These are phyloP conservation scores for Arnoldichthys spilopterus DNA, from an alignment of 2,797 vertebrate species.

Conservation along the genomic window DNA sequence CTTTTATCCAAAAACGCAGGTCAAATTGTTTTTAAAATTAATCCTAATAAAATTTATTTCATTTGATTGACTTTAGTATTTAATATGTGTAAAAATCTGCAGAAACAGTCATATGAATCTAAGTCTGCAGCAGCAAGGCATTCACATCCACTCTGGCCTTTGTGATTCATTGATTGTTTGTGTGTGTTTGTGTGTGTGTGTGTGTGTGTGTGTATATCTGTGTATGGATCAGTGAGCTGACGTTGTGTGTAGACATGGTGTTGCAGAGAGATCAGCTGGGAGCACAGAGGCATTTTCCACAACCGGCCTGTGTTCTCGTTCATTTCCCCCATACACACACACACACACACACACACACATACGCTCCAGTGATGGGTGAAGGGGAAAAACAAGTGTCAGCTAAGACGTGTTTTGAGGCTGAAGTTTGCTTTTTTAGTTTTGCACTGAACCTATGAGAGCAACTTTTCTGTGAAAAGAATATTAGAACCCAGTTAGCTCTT, in stretches of 20 bases:
- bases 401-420: no score
- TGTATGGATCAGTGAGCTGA: constrained; percentile 8
- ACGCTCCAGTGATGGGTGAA: background rate
- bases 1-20: no score
- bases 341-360: constrained; percentile 6
- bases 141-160: no score
- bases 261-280: constrained; percentile 13
- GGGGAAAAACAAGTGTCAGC: background rate
- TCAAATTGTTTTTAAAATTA: no score
- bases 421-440: background rate
- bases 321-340: constrained; percentile 28
- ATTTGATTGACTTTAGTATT: no score
- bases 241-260: background rate
- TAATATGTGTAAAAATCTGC: no score
- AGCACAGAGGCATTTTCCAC: constrained; percentile 17
- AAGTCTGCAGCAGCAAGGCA: no score
- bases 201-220: constrained; percentile 12
- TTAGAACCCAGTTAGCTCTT: no score
- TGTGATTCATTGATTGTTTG: no score
- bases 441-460: background rate
- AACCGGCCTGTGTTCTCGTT: constrained; percentile 19
- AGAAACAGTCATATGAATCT: no score
- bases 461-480: no score
- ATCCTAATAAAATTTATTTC: no score
- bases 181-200: constrained; percentile 27